Evolutionary conservation across 2,113 vertebrate genomes (phyloP), one percentile per base, ranked within the genome.

Genomic region (Gymnocephalus cernua): DNA sequence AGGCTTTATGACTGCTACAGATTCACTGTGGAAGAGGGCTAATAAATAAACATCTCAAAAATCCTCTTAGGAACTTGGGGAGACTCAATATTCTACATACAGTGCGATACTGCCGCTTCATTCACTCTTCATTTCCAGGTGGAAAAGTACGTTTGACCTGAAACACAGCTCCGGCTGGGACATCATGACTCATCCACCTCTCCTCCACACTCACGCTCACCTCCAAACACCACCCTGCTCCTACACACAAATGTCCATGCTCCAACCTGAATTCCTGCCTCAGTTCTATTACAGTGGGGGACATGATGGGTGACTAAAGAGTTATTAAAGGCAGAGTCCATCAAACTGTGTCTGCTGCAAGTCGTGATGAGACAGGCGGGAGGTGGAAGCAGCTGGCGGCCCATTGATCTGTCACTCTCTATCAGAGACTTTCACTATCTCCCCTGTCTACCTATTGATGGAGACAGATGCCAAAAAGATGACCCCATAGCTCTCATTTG

Each of bases 41-140:
- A 89, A 90, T 90, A 89, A 90, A 93, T 93, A 93, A 92, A 93
- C 87, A 89, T 88, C 66, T 87, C 47, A 18, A 41, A 89, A 92
- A 91, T 89, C 86, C 83, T 84, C 86, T 93, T 83, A 66, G 54
- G 74, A 85, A 70, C 44, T 75, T 6, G 32, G 54, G 58, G 58
- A 65, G 66, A 44, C 62, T 67, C 68, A 6, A 18, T 53, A 6
- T 29, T 65, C 25, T 1, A 51, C 7, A 38, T 50, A 61, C n/a
- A n/a, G n/a, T n/a, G n/a, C 70, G 66, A 41, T 47, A 11, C 14
- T 2, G 41, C 44, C 61, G 44, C 54, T 71, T 54, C 19, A 21
- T 35, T 67, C n/a, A 4, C 51, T 74, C 50, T 23, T 66, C 58
- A 35, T 47, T 53, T 82, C 44, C 69, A 77, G 58, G 67, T 77